phyloP scores from a whole-genome alignment of 1,140 invertebrate genomes.

The Sitodiplosis mosellana region DNA sequence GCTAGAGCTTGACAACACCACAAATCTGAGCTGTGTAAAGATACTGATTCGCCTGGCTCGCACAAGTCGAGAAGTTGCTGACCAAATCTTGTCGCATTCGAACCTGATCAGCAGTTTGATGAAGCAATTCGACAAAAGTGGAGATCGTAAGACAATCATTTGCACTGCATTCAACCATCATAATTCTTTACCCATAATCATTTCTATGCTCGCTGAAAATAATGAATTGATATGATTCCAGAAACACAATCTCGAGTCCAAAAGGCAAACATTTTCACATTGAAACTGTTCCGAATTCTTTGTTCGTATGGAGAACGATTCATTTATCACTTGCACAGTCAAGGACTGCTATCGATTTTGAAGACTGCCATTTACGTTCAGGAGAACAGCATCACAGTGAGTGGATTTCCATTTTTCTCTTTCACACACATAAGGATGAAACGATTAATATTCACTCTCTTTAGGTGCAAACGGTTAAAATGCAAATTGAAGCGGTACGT shows the following conservation, averaged over 20 bases:
- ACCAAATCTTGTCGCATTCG: background rate
- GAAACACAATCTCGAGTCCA: background rate
- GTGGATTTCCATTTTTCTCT: background rate
- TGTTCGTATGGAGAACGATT: slow-evolving; percentile 16
- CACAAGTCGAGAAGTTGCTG: slow-evolving; percentile 34
- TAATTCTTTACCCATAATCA: background rate
- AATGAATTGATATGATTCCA: background rate
- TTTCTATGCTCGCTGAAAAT: background rate
- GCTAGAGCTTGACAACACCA: slow-evolving; percentile 40
- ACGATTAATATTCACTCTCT: slow-evolving; percentile 2
- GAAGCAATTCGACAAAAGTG: background rate
- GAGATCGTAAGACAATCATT: background rate
- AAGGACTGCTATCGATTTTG: slow-evolving; percentile 8
- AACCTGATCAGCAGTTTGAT: background rate
- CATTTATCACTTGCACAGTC: slow-evolving; percentile 10
- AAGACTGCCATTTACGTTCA: slow-evolving; percentile 15
- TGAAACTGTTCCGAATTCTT: slow-evolving; percentile 18
- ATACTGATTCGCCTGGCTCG: slow-evolving; percentile 47
- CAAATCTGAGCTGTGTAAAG: slow-evolving; percentile 45
- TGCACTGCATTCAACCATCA: background rate
- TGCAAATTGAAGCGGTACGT: slow-evolving; percentile 36
- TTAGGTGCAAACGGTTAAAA: slow-evolving; percentile 20
- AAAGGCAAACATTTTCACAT: slow-evolving; percentile 12
- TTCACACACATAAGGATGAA: background rate
- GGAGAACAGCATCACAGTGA: slow-evolving; percentile 12